Percentiles rank a stretch among this genome's conserved stretches.
phyloP scores from a whole-genome alignment of 2,113 vertebrate genomes.

The Aleadryas rufinucha region DNA sequence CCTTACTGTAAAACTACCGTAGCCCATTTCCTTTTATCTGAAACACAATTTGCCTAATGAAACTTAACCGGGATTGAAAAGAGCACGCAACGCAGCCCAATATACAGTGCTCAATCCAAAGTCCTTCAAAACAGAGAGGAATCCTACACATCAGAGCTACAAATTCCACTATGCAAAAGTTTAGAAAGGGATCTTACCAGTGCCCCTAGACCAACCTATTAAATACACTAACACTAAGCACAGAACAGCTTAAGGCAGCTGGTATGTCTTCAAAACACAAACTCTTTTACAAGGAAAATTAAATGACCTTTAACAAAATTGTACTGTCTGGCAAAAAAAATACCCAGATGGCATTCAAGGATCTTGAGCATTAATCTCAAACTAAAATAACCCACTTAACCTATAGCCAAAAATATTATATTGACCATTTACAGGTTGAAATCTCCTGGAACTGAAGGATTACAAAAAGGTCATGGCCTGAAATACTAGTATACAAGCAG shows the following conservation, averaged over 20 bases:
- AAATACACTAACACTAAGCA: background rate
- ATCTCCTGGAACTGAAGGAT: background rate
- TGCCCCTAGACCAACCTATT: background rate
- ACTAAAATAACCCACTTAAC: slow-evolving; percentile 38
- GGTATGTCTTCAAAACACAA: background rate
- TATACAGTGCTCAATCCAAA: background rate
- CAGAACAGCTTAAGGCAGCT: background rate
- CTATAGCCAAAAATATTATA: background rate
- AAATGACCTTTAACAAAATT: background rate
- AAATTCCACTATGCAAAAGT: background rate
- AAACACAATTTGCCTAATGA: background rate
- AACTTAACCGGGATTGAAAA: background rate
- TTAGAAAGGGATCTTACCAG: background rate
- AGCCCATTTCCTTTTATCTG: background rate
- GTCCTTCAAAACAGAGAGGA: background rate
- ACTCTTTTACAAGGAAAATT: background rate
- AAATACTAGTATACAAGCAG: background rate
- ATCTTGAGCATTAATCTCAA: slow-evolving; percentile 15
- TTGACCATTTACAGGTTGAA: background rate
- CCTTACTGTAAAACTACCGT: background rate
- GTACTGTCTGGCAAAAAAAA: slow-evolving; percentile 26
- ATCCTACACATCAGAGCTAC: background rate
- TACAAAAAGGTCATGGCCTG: background rate
- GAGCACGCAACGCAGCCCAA: background rate
- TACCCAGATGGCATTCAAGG: background rate